Conservation (phyloP, 1,140 invertebrate species). For the Drosophila dunni region DNA sequence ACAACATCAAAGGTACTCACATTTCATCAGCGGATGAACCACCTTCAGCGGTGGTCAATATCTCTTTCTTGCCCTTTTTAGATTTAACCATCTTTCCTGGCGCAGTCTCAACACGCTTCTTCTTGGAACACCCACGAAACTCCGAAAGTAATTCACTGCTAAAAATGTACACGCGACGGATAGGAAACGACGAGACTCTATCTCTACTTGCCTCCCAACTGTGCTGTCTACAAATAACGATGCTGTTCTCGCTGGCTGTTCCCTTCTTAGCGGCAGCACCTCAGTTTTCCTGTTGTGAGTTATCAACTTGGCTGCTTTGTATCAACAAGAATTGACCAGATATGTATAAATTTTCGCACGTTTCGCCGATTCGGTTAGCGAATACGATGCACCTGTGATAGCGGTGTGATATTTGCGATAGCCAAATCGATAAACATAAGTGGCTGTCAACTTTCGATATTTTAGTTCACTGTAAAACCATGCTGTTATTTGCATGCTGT, state of each 20-base stretch:
- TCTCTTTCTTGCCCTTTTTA: constrained; percentile 85
- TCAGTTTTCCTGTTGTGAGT: not conserved
- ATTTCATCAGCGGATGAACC: constrained; percentile 79
- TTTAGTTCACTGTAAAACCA: not conserved
- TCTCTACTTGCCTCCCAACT: constrained; percentile 1
- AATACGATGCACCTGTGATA: constrained; percentile 52
- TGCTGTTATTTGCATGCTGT: too few species aligned
- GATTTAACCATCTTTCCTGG: constrained; percentile 84
- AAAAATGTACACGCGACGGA: constrained; percentile 73
- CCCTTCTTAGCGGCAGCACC: not conserved
- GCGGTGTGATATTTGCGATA: constrained; percentile 6
- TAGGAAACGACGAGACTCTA: constrained; percentile 25
- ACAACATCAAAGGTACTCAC: constrained; percentile 57
- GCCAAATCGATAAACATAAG: constrained; percentile 19
- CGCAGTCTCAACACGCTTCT: constrained; percentile 84
- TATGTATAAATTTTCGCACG: constrained; percentile 39
- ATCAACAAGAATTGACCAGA: constrained; percentile 13
- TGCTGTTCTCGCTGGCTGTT: constrained; percentile 13
- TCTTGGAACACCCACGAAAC: constrained; percentile 69
- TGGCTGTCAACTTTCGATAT: not conserved
- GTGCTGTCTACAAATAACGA: not conserved
- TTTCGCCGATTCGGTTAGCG: constrained; percentile 47
- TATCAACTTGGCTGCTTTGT: constrained; percentile 17
- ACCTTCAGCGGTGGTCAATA: constrained; percentile 72
- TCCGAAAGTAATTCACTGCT: constrained; percentile 77